These are phyloP conservation scores for Melanostoma scalare DNA, from an alignment of 2,888 invertebrate genomes.

Conservation along the genomic window DNA sequence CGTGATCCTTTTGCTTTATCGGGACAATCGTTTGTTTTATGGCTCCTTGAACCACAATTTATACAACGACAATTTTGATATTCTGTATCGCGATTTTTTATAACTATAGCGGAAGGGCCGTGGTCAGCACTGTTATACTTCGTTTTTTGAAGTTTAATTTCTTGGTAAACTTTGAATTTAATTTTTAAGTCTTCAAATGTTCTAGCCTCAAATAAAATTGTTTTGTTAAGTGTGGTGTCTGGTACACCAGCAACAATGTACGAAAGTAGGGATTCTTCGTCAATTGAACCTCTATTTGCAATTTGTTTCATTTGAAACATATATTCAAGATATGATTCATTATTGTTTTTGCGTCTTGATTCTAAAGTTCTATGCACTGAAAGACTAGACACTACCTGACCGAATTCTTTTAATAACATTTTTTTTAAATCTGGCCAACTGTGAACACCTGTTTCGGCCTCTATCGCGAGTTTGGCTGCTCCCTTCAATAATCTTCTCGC, in stretches of 20 bases:
- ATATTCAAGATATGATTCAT: constrained; percentile 2
- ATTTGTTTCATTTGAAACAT: constrained; percentile 14
- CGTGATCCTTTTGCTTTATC: constrained; percentile 5
- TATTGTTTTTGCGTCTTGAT: background rate
- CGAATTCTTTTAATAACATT: background rate
- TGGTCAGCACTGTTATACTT: no score
- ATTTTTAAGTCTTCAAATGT: constrained; percentile 1
- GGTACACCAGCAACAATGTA: constrained; percentile 7
- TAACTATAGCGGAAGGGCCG: no score
- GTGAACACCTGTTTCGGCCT: background rate
- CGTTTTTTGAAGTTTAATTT: background rate
- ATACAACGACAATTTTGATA: no score
- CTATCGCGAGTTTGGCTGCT: constrained; percentile 37
- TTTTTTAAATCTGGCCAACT: background rate
- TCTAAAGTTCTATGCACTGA: background rate
- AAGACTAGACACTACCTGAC: background rate
- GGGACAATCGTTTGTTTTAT: constrained; percentile 1
- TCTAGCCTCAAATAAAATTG: constrained; percentile 4
- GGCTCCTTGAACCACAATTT: background rate
- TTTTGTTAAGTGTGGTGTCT: background rate
- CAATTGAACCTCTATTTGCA: constrained; percentile 16
- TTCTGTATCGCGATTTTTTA: no score
- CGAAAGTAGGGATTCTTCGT: constrained; percentile 12
- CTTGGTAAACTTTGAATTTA: constrained; percentile 4
- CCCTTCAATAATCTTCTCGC: constrained; percentile 18